These are phyloP conservation scores for Dromius quadrimaculatus DNA, from an alignment of 2,888 invertebrate genomes.

Conservation along the genomic window DNA sequence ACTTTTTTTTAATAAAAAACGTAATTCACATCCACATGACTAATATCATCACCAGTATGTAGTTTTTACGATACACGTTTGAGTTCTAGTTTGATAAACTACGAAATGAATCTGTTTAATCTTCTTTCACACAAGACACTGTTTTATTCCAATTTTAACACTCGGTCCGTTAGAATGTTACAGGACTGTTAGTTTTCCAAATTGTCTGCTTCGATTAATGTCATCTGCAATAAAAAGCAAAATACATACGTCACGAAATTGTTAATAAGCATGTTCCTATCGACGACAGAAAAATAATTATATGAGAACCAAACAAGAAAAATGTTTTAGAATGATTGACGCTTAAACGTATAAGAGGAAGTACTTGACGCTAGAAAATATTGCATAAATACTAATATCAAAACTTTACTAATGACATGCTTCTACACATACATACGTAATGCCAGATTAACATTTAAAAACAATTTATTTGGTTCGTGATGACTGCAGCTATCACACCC, in stretches of 20 bases:
- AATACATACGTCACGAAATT: not conserved
- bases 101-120: not conserved
- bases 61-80: not conserved
- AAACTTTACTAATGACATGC: no score
- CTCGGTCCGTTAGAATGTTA: not conserved
- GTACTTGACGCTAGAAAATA: no score
- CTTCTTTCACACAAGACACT: conserved; percentile 22
- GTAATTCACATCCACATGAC: conserved; percentile 28
- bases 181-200: conserved; percentile 23
- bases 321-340: no score
- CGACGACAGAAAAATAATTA: not conserved
- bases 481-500: no score
- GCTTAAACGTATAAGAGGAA: no score
- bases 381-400: no score
- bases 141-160: conserved; percentile 22
- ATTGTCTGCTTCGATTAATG: not conserved
- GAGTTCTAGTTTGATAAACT: not conserved
- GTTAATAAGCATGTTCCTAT: not conserved
- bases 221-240: conserved; percentile 43
- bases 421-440: no score
- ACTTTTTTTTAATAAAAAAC: not conserved
- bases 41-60: not conserved
- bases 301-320: no score
- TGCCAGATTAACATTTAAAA: no score
- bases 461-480: no score